Evolutionary conservation across 2,113 vertebrate species (phyloP).

Genomic region (Tursiops truncatus): DNA sequence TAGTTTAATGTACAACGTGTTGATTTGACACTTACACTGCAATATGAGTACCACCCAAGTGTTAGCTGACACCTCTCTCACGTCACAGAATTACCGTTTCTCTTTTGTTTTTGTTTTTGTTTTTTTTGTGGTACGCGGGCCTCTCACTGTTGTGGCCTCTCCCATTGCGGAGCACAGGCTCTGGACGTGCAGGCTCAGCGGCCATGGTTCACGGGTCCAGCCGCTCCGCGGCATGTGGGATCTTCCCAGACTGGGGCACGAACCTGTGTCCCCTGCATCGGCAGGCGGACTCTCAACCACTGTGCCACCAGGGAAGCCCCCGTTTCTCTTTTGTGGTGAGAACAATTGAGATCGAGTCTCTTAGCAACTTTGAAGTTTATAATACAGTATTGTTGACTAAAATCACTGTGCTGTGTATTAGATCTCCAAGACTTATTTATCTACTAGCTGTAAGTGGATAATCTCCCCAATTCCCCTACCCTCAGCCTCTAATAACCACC

Average conservation of each 20-base stretch:
- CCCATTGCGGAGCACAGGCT: no score
- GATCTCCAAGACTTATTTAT: background rate
- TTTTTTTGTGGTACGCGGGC: no score
- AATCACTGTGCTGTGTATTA: background rate
- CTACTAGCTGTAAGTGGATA: background rate
- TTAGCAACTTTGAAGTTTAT: background rate
- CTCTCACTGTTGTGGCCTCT: no score
- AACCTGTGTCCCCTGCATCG: no score
- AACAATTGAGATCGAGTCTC: background rate
- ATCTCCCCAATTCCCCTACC: background rate
- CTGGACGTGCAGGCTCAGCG: no score
- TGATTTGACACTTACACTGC: background rate
- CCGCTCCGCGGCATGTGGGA: no score
- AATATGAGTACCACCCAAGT: background rate
- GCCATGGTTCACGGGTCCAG: no score
- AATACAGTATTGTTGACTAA: background rate
- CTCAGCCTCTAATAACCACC: background rate
- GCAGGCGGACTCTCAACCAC: no score
- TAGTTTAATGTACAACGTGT: background rate
- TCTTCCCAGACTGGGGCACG: no score
- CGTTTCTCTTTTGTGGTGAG: background rate
- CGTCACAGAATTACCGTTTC: background rate
- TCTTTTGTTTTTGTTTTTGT: background rate
- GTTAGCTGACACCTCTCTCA: background rate
- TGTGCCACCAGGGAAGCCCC: background rate